Percentiles rank a stretch among this genome's conserved stretches.
Conservation (phyloP, 2,113 vertebrate genomes). For the Jaculus jaculus region DNA sequence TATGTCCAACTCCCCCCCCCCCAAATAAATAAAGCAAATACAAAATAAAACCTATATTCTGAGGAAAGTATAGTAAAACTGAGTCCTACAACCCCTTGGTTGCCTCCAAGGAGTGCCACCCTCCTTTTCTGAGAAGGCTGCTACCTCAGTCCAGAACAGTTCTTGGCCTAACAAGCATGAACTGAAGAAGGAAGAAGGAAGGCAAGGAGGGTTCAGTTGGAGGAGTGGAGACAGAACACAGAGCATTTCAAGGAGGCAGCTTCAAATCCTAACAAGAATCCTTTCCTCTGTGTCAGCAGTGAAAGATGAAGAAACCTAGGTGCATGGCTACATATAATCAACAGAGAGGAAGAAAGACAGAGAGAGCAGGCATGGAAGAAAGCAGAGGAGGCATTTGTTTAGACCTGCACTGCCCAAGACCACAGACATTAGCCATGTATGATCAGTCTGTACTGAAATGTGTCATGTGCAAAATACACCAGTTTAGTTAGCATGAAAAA, state of each 20-base stretch:
- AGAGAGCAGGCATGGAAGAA: neutral
- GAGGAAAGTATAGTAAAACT: neutral
- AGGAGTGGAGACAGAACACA: neutral
- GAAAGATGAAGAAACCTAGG: neutral
- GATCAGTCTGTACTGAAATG: neutral
- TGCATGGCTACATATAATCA: neutral
- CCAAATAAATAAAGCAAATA: neutral
- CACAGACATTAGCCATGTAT: neutral
- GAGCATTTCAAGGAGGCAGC: neutral
- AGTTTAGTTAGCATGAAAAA: neutral
- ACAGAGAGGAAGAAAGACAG: neutral
- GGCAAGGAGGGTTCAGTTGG: too few relatives aligned
- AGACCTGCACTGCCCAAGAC: neutral
- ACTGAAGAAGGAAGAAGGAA: neutral
- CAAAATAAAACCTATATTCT: neutral
- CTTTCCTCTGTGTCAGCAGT: neutral
- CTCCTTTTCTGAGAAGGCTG: neutral
- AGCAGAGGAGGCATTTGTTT: neutral
- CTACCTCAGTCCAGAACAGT: neutral
- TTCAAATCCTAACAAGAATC: neutral
- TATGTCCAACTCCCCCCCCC: too few relatives aligned
- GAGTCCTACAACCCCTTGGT: neutral
- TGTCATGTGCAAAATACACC: neutral
- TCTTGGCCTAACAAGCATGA: neutral
- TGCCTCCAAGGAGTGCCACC: neutral